Base-by-base conservation (phyloP, 2,888 invertebrate genomes). In the Brachypalpus laphriformis region DNA sequence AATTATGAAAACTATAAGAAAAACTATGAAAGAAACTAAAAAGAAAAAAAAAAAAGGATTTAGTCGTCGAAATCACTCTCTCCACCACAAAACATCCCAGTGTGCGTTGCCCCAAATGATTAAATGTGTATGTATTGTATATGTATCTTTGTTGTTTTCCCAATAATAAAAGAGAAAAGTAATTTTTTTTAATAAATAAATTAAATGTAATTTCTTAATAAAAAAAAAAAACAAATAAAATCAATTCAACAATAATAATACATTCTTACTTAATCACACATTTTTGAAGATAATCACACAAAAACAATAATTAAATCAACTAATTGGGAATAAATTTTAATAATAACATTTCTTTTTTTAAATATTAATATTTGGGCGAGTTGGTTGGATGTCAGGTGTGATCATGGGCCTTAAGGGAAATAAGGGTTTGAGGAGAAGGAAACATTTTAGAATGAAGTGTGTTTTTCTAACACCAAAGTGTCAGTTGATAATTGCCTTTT, bases 41-140 rank as follows among this genome's bases (percentile, higher is more conserved):
- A 86, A 77, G 1, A 75, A 87, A 80, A 88, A 86, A 78, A 5
- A 75, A 87, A 77, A 42, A 54, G 78, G 42, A 83, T 87, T 87
- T 82, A 87, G 76, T 87, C 86, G 87, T 88, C 86, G 72, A 20
- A 37, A 88, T 87, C 87, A 87, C 59, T 85, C 31, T 83, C 57
- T 47, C 45, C 47, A 76, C 63, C 42, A 87, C 40, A 57, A 61
- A 87, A 87, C 31, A 80, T 87, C 78, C 61, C 72, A 70, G 59
- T 83, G 78, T 85, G 75, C 75, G 59, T 81, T 72, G 56, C 31
- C 65, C 74, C 51, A 68, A 81, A 61, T 65, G 63, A 75, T 66
- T 82, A 85, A 80, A 75, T 85, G 76, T 85, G 81, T 81, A 59
- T 68, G 65, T 71, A 71, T 61, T 59, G 59, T 66, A 71, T 82